Evolutionary conservation across 1,140 invertebrate species (phyloP).

Genomic region (Alviniconcha marisindica): DNA sequence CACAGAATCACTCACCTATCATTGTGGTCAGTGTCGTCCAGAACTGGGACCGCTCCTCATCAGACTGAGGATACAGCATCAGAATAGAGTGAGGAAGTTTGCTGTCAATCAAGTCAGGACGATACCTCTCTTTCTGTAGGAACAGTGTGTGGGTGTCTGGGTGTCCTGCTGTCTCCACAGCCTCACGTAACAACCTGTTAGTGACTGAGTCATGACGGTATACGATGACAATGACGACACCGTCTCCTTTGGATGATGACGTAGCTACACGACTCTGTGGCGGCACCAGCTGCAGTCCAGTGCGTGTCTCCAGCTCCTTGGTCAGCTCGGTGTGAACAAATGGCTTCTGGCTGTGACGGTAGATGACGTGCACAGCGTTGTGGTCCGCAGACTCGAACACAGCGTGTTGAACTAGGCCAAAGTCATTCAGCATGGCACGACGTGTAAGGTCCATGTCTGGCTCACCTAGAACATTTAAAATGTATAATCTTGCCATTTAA

Average conservation of each 20-base stretch:
- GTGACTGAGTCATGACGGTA: not conserved
- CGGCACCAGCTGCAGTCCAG: too few relatives aligned
- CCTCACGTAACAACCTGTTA: not conserved
- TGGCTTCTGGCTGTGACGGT: not conserved
- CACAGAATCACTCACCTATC: too few relatives aligned
- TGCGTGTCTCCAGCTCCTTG: too few relatives aligned
- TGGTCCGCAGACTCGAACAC: not conserved
- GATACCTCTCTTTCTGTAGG: not conserved
- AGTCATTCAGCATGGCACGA: not conserved
- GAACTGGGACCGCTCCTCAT: too few relatives aligned
- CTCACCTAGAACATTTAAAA: too few relatives aligned
- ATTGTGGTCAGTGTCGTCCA: too few relatives aligned
- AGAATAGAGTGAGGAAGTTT: not conserved
- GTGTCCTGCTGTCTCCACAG: not conserved
- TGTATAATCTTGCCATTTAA: too few relatives aligned
- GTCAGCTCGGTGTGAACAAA: not conserved
- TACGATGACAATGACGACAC: not conserved
- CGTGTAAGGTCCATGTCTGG: too few relatives aligned
- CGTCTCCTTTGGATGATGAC: not conserved
- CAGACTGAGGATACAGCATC: not conserved
- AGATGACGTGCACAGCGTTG: not conserved
- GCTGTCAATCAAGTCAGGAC: not conserved
- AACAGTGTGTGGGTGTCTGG: conserved; percentile 11
- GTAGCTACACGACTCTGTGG: too few relatives aligned
- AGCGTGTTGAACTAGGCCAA: not conserved